phyloP scores from a whole-genome alignment of 2,797 vertebrate species.

The Alexandromys oeconomus region DNA sequence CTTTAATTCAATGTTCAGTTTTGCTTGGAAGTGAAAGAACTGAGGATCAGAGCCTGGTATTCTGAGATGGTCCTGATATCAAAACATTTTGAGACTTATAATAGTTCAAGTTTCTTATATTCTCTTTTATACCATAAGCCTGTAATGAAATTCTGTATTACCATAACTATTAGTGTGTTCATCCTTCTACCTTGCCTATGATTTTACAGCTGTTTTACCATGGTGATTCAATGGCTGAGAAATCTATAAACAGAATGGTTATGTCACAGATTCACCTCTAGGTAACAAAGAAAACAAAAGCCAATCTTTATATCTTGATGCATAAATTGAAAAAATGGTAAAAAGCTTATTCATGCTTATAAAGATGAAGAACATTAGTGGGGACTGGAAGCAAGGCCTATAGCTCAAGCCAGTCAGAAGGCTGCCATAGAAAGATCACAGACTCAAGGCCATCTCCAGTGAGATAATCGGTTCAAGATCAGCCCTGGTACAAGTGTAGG shows the following conservation, averaged over 20 bases:
- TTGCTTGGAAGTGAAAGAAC: neutral
- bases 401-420: neutral
- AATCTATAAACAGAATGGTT: neutral
- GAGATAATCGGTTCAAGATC: neutral
- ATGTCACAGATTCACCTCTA: neutral
- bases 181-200: neutral
- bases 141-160: neutral
- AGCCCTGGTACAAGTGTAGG: too few species aligned
- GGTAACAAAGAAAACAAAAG: neutral
- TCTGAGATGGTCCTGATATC: neutral
- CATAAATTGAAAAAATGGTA: constrained; percentile 25
- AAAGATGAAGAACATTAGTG: neutral
- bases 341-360: neutral
- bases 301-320: neutral
- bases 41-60: neutral
- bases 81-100: too few species aligned
- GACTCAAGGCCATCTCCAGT: neutral
- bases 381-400: neutral
- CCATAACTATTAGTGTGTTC: neutral
- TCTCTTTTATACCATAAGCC: neutral
- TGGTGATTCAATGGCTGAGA: neutral
- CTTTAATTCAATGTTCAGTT: neutral
- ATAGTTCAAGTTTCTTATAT: neutral
- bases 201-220: neutral
- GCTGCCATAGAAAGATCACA: neutral